phyloP scores from a whole-genome alignment of 2,797 vertebrate species.

The Tinamus major region DNA sequence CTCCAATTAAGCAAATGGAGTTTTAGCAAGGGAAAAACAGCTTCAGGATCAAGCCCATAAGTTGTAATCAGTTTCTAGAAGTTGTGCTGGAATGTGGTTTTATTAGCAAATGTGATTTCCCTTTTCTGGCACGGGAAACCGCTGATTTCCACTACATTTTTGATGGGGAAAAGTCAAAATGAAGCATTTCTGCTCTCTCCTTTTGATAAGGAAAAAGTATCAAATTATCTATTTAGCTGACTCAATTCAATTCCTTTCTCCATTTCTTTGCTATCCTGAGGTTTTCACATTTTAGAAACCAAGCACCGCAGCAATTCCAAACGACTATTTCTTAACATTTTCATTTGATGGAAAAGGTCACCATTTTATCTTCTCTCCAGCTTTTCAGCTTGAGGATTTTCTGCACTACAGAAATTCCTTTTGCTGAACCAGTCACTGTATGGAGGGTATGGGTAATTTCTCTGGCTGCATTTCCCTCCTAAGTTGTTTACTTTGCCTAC shows the following conservation, averaged over 20 bases:
- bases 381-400: background rate
- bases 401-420: background rate
- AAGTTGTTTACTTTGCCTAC: conserved; percentile 53
- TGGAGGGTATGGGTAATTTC: conserved; percentile 22
- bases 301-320: background rate
- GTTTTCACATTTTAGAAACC: background rate
- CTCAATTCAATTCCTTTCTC: background rate
- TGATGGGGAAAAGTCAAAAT: conserved; percentile 43
- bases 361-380: background rate
- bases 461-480: background rate
- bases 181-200: background rate
- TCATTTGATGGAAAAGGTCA: background rate
- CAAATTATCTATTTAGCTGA: background rate
- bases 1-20: background rate
- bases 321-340: background rate
- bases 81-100: background rate
- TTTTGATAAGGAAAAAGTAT: background rate
- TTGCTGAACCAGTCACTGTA: background rate
- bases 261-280: background rate
- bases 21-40: background rate
- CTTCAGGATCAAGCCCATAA: rapidly evolving
- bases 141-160: background rate
- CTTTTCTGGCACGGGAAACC: background rate
- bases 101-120: background rate
- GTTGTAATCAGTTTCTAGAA: background rate